Percentiles rank a stretch among this genome's conserved stretches.
Evolutionary conservation across 2,888 invertebrate genomes (phyloP).

Genomic region (Rotaria magnacalcarata): DNA sequence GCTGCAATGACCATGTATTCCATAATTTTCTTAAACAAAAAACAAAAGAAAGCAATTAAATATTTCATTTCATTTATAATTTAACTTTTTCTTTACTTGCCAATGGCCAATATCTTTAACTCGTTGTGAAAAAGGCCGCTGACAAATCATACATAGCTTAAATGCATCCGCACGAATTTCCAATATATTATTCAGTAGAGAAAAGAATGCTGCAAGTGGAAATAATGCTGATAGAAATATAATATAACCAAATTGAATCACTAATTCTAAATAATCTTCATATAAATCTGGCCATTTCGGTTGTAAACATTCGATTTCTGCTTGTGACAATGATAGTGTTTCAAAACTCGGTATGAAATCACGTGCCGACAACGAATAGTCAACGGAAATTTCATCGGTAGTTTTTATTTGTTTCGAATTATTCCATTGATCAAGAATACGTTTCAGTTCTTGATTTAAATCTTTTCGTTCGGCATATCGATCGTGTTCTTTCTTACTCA

Average conservation of each 20-base stretch:
- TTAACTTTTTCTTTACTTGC: constrained; percentile 53
- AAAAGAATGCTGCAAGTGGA: constrained; percentile 85
- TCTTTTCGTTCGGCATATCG: constrained; percentile 5
- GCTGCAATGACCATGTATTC: constrained; percentile 34
- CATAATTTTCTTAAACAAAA: constrained; percentile 25
- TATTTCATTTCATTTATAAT: not conserved
- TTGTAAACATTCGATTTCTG: constrained; percentile 37
- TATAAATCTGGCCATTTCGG: constrained; percentile 86
- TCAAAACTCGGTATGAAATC: constrained; percentile 2
- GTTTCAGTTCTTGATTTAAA: not conserved
- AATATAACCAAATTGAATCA: constrained; percentile 94
- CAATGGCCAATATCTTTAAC: constrained; percentile 85
- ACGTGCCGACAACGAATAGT: not conserved
- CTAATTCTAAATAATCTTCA: constrained; percentile 91
- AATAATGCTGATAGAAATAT: constrained; percentile 92
- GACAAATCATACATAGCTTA: constrained; percentile 86
- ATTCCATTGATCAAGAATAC: constrained; percentile 26
- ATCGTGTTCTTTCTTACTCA: constrained; percentile 3
- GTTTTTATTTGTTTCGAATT: not conserved
- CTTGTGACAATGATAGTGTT: constrained; percentile 27
- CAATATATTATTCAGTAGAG: constrained; percentile 83
- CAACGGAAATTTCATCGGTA: not conserved
- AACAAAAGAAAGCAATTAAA: not conserved
- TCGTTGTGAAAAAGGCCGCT: constrained; percentile 82
- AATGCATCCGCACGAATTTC: constrained; percentile 83